A percentile compares a stretch with the other conserved stretches of the same genome.
Evolutionary conservation across 2,113 vertebrate genomes (phyloP).

Genomic region (Parotia lawesii): DNA sequence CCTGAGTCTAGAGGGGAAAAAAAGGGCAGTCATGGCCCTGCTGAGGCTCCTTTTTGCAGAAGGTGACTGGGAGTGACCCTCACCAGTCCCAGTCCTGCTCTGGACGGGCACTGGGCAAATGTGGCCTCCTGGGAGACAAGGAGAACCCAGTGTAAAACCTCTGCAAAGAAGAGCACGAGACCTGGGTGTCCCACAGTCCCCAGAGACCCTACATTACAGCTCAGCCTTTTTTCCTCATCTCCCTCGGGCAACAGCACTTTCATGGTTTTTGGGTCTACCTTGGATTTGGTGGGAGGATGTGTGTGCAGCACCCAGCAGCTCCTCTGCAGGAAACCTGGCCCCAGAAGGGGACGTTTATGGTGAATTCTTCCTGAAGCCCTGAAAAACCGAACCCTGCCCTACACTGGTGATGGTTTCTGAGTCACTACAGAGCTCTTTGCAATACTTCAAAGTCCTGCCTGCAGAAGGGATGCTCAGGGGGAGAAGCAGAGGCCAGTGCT

Average conservation of each 20-base stretch:
- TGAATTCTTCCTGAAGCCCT: not conserved
- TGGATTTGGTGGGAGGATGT: not conserved
- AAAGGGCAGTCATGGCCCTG: not conserved
- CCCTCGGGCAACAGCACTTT: fast-evolving
- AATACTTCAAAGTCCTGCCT: not conserved
- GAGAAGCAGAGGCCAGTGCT: not conserved
- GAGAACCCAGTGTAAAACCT: not conserved
- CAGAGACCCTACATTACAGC: not conserved
- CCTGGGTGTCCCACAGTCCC: not conserved
- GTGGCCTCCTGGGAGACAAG: not conserved
- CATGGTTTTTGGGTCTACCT: fast-evolving
- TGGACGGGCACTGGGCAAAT: fast-evolving
- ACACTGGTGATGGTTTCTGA: not conserved
- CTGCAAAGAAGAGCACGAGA: fast-evolving
- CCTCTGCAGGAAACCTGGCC: not conserved
- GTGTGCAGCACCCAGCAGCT: not conserved
- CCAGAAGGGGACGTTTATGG: not conserved
- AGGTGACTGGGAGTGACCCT: not conserved
- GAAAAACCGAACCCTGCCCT: not conserved
- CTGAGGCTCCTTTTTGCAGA: not conserved
- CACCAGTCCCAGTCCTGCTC: not conserved
- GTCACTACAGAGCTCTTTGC: not conserved
- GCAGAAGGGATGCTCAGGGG: not conserved
- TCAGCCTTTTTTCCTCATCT: not conserved
- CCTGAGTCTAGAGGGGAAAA: not conserved